These are phyloP conservation scores for Temnothorax curvispinosus DNA, from an alignment of 1,140 invertebrate genomes.

Conservation along the genomic window DNA sequence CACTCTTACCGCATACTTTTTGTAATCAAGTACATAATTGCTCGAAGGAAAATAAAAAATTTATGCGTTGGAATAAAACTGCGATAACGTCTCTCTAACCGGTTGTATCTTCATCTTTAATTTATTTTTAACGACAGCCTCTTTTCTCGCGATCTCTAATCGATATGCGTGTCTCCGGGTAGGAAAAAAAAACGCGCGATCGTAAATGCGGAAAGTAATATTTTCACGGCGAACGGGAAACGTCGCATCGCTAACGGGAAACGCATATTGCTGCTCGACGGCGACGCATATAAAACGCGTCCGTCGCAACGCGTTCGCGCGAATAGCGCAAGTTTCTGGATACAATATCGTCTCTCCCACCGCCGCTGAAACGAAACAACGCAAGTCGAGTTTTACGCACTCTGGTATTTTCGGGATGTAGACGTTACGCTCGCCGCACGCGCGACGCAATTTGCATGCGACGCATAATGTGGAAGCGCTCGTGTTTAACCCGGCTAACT, in stretches of 20 bases:
- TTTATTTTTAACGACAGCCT: background rate
- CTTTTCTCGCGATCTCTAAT: constrained; percentile 1
- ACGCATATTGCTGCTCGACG: constrained; percentile 33
- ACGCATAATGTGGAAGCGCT: background rate
- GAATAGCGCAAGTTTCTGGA: background rate
- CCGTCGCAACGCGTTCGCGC: background rate
- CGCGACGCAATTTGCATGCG: background rate
- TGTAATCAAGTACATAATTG: background rate
- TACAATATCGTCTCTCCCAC: background rate
- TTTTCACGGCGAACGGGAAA: constrained; percentile 40
- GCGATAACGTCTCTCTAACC: background rate
- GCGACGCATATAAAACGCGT: constrained; percentile 39
- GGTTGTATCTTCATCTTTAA: background rate
- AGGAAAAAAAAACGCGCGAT: constrained; percentile 18
- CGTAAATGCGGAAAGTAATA: constrained; percentile 49
- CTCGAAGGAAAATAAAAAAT: background rate
- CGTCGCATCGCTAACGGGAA: constrained; percentile 49
- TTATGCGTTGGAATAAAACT: background rate
- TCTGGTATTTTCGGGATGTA: constrained; percentile 10
- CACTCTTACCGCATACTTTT: background rate
- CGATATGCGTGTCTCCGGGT: background rate
- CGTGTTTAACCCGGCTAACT: background rate
- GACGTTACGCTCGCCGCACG: background rate
- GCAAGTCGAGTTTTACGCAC: constrained; percentile 12
- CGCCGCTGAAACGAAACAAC: background rate